phyloP scores from a whole-genome alignment of 1,140 invertebrate genomes.

The Proales similis region DNA sequence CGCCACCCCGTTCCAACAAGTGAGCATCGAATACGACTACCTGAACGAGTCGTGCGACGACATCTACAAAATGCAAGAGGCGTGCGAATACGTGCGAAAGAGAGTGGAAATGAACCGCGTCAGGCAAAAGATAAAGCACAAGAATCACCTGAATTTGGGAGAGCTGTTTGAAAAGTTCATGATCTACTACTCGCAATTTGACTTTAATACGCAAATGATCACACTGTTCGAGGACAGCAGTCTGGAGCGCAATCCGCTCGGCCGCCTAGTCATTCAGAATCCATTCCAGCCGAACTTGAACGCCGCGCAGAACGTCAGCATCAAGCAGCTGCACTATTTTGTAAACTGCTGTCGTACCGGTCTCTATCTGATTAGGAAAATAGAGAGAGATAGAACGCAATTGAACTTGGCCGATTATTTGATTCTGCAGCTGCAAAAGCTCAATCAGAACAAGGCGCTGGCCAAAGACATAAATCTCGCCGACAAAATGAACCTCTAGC shows the following conservation, averaged over 20 bases:
- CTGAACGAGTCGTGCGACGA: too few species aligned
- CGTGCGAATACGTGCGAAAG: too few species aligned
- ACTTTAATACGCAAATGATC: conserved; percentile 16
- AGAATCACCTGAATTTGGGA: background rate
- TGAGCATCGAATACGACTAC: conserved; percentile 1
- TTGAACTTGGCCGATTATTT: conserved; percentile 7
- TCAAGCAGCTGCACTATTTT: conserved; percentile 9
- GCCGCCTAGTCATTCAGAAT: conserved; percentile 9
- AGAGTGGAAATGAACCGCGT: background rate
- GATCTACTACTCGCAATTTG: conserved; percentile 34
- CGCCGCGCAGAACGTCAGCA: conserved; percentile 27
- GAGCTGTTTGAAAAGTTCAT: conserved; percentile 14
- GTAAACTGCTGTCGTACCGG: background rate
- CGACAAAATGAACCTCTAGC: conserved; percentile 24
- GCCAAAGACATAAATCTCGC: conserved; percentile 9
- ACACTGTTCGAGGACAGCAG: conserved; percentile 2
- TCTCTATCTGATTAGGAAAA: background rate
- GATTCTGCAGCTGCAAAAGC: background rate
- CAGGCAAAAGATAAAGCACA: background rate
- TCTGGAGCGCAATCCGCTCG: background rate
- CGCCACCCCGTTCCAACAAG: background rate
- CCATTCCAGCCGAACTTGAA: conserved; percentile 28
- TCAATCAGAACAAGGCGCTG: background rate
- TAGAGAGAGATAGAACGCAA: background rate
- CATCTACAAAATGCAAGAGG: too few species aligned